These are phyloP conservation scores for Mustela lutreola DNA, from an alignment of 2,113 vertebrate genomes.

Conservation along the genomic window DNA sequence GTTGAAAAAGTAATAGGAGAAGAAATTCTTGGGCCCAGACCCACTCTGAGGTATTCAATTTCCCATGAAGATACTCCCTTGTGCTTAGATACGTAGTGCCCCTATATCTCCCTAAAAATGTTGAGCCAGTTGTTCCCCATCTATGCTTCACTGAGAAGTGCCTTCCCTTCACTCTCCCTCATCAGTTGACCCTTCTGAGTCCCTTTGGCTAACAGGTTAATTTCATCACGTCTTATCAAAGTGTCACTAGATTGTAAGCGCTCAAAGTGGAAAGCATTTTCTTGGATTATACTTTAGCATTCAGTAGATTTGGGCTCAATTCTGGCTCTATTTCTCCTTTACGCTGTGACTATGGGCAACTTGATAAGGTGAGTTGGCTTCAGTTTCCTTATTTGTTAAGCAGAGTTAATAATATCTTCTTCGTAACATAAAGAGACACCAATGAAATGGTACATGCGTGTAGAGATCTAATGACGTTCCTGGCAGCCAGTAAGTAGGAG, in stretches of 20 bases:
- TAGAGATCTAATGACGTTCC: background rate
- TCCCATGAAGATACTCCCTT: background rate
- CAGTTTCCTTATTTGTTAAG: slow-evolving; percentile 46
- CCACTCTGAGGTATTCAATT: background rate
- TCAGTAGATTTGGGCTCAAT: background rate
- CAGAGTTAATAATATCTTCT: background rate
- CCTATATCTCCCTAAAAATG: background rate
- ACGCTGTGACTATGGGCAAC: background rate
- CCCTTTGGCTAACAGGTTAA: background rate
- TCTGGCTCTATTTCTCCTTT: background rate
- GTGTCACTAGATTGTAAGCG: background rate
- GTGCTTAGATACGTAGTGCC: background rate
- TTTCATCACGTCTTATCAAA: background rate
- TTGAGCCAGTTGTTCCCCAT: background rate
- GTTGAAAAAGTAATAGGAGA: background rate
- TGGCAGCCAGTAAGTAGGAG: background rate
- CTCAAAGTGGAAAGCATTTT: background rate
- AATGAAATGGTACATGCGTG: background rate
- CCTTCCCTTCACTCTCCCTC: background rate
- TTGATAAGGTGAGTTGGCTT: background rate
- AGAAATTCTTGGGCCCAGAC: background rate
- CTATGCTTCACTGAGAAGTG: background rate
- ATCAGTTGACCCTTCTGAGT: background rate
- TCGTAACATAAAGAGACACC: background rate
- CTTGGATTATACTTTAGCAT: background rate